Evolutionary conservation across 2,888 invertebrate genomes (phyloP).

Genomic region (Copidosoma aretas): DNA sequence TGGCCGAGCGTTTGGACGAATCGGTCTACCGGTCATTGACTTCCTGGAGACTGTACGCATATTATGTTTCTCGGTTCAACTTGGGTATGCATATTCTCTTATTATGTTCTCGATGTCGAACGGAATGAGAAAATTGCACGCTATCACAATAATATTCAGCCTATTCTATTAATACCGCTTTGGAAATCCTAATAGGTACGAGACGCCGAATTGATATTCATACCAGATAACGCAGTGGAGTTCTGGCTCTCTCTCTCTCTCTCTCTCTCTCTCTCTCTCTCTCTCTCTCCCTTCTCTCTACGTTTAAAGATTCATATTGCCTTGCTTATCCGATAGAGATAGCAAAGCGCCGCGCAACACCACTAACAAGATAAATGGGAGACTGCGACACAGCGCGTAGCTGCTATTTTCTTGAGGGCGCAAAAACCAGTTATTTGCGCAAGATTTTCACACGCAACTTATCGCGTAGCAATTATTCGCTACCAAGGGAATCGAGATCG

Average conservation of each 20-base stretch:
- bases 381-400: not conserved
- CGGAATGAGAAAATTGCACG: too few species aligned
- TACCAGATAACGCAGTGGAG: not conserved
- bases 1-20: too few species aligned
- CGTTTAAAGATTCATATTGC: not conserved
- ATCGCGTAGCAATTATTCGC: constrained; percentile 32
- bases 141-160: too few species aligned
- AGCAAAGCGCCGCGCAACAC: not conserved
- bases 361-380: constrained; percentile 19
- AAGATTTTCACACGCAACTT: constrained; percentile 45
- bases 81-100: too few species aligned
- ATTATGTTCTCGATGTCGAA: too few species aligned
- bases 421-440: constrained; percentile 26
- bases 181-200: not conserved
- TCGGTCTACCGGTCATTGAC: not conserved
- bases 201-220: not conserved
- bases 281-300: too few species aligned
- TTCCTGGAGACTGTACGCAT: too few species aligned
- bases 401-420: not conserved
- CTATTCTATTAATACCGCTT: too few species aligned
- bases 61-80: too few species aligned
- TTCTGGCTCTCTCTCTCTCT: too few species aligned
- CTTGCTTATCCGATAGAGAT: constrained; percentile 14
- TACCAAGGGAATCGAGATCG: not conserved
- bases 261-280: too few species aligned